A percentile compares a stretch with the other conserved stretches of the same genome.
These are phyloP conservation scores for Bagarius yarrelli DNA, from an alignment of 2,113 vertebrate genomes.

Conservation along the genomic window DNA sequence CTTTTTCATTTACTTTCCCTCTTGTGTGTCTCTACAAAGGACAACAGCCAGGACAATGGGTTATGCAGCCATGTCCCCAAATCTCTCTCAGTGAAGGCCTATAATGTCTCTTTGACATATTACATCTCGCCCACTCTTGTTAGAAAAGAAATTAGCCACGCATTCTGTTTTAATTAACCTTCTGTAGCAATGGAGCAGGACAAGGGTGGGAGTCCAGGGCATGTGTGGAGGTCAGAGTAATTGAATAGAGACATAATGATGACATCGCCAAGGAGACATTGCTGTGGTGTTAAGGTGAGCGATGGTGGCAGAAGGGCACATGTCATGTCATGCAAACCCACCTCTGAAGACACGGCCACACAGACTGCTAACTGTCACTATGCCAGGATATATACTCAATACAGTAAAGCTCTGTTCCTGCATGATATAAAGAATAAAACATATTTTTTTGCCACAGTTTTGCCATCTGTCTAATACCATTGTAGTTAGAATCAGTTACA, in stretches of 20 bases:
- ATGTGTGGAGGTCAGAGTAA: constrained; percentile 72
- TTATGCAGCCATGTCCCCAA: constrained; percentile 7
- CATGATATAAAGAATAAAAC: not conserved
- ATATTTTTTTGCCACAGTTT: not conserved
- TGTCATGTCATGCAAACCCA: constrained; percentile 40
- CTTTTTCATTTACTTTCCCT: constrained; percentile 28
- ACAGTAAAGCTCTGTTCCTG: not conserved
- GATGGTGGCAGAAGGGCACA: constrained; percentile 48
- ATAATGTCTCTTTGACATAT: constrained; percentile 54
- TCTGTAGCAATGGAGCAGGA: constrained; percentile 65
- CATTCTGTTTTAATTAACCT: constrained; percentile 80
- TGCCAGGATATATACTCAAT: constrained; percentile 12
- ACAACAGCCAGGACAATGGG: constrained; percentile 37
- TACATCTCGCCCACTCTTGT: constrained; percentile 64
- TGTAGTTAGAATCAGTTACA: too few relatives aligned
- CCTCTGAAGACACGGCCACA: constrained; percentile 6
- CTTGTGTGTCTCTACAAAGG: constrained; percentile 41
- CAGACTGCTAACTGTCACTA: constrained; percentile 32
- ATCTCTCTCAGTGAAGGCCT: constrained; percentile 43
- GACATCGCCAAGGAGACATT: constrained; percentile 61
- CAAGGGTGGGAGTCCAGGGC: constrained; percentile 64
- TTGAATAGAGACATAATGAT: constrained; percentile 71
- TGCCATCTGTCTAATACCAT: too few relatives aligned
- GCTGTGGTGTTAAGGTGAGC: constrained; percentile 57
- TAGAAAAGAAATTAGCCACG: constrained; percentile 77